Percentiles rank a stretch among this genome's conserved stretches.
phyloP scores from a whole-genome alignment of 1,140 invertebrate genomes.

The Antheraea mylitta region DNA sequence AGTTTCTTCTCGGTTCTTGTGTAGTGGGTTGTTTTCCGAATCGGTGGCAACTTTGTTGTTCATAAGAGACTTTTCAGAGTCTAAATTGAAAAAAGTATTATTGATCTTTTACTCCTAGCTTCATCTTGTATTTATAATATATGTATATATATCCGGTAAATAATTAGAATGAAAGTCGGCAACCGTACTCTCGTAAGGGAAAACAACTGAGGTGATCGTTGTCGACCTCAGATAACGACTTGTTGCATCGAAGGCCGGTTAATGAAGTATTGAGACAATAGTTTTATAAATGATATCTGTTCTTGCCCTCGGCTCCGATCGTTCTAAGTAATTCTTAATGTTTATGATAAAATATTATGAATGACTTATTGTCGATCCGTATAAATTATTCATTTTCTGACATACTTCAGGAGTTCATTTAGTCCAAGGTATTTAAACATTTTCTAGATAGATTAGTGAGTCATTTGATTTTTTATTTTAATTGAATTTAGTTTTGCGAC shows the following conservation, averaged over 20 bases:
- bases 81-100: too few relatives aligned
- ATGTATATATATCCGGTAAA: too few relatives aligned
- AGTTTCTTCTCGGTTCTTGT: too few relatives aligned
- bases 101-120: too few relatives aligned
- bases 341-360: not conserved
- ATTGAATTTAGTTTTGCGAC: too few relatives aligned
- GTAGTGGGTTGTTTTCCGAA: too few relatives aligned
- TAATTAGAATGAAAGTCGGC: not conserved
- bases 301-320: not conserved
- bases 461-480: too few relatives aligned
- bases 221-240: constrained; percentile 5
- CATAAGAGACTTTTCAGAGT: too few relatives aligned
- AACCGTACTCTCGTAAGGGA: not conserved
- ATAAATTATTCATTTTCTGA: too few relatives aligned
- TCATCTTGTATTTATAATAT: too few relatives aligned
- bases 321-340: not conserved
- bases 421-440: not conserved
- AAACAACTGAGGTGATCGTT: not conserved
- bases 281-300: not conserved
- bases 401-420: not conserved
- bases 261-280: constrained; percentile 1
- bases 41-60: too few relatives aligned
- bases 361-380: not conserved
- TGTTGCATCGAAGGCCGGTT: constrained; percentile 7
- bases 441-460: too few relatives aligned